These are phyloP conservation scores for Nibea coibor DNA, from an alignment of 2,113 vertebrate genomes.

Conservation along the genomic window DNA sequence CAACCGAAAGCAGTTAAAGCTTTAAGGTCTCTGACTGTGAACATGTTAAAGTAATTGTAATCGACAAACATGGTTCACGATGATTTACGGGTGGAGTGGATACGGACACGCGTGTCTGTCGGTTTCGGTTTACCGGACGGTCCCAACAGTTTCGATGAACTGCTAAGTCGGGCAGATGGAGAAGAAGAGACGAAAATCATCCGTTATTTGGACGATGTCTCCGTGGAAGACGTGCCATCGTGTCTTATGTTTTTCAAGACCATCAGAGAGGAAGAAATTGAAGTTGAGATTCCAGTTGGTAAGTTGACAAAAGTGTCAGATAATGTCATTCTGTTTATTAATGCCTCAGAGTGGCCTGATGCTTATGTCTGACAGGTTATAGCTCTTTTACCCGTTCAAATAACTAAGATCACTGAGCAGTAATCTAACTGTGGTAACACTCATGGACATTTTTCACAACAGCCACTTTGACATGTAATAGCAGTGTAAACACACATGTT, in stretches of 20 bases:
- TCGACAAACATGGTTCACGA: constrained; percentile 74
- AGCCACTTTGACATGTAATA: too few relatives aligned
- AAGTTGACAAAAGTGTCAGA: constrained; percentile 40
- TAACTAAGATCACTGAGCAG: too few relatives aligned
- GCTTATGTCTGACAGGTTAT: too few relatives aligned
- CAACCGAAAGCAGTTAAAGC: too few relatives aligned
- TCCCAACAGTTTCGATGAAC: constrained; percentile 85
- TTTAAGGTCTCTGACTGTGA: too few relatives aligned
- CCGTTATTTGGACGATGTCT: constrained; percentile 82
- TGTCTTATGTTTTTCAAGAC: constrained; percentile 86
- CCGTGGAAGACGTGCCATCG: constrained; percentile 60
- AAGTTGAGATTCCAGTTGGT: constrained; percentile 79
- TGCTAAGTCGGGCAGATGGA: constrained; percentile 84
- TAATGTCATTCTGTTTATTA: too few relatives aligned
- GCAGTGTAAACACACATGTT: too few relatives aligned
- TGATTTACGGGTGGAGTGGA: constrained; percentile 90
- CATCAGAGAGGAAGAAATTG: constrained; percentile 76
- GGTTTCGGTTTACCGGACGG: constrained; percentile 76
- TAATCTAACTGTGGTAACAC: too few relatives aligned
- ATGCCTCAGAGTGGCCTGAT: too few relatives aligned
- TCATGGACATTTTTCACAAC: too few relatives aligned
- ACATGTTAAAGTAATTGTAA: too few relatives aligned
- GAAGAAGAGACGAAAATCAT: constrained; percentile 79
- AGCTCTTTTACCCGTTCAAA: too few relatives aligned
- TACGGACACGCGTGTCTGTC: constrained; percentile 81